These are phyloP conservation scores for Hippopotamus amphibius DNA, from an alignment of 2,113 vertebrate species.

Conservation along the genomic window DNA sequence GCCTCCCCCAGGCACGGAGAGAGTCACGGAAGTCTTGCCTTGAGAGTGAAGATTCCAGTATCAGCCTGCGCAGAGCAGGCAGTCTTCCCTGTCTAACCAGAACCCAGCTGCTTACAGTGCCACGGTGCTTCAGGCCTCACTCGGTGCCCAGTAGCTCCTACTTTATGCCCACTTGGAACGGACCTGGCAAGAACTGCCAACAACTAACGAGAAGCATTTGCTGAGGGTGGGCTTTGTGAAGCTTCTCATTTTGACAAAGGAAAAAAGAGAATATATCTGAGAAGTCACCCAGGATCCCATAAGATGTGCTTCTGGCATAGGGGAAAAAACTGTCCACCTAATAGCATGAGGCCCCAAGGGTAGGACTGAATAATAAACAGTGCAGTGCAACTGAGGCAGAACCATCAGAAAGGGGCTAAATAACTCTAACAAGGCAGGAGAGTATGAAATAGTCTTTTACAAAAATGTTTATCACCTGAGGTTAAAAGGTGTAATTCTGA, in stretches of 20 bases:
- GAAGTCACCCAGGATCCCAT: neutral
- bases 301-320: neutral
- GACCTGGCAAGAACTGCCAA: neutral
- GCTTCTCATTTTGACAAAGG: neutral
- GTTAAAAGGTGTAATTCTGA: neutral
- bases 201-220: too few species aligned
- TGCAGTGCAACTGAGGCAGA: accelerated
- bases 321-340: neutral
- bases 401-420: neutral
- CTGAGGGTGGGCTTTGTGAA: neutral
- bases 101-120: neutral
- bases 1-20: neutral
- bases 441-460: neutral
- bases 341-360: neutral
- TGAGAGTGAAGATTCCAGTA: neutral
- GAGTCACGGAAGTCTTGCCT: neutral
- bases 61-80: neutral
- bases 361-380: too few species aligned
- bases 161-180: accelerated
- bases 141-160: accelerated
- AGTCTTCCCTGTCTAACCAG: neutral
- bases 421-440: neutral
- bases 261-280: neutral
- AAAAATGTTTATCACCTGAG: neutral
- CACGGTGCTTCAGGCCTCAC: neutral